These are phyloP conservation scores for Oxycera nigricornis DNA, from an alignment of 2,888 invertebrate species.

Conservation along the genomic window DNA sequence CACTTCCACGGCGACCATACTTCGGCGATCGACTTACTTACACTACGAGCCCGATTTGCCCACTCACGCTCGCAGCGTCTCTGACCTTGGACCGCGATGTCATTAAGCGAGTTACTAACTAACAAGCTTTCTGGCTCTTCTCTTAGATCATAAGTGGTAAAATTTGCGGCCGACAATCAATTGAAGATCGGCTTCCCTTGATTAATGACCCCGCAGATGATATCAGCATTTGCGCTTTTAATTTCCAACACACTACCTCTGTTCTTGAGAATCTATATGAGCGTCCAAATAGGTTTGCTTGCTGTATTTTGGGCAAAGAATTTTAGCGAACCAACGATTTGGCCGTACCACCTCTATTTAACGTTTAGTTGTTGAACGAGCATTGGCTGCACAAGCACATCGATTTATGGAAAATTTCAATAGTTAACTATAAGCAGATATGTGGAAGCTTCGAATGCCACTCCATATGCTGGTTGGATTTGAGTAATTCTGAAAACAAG, in stretches of 20 bases:
- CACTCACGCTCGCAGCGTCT: not conserved
- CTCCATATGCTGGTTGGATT: too few species aligned
- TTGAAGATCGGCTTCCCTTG: slow-evolving; percentile 30
- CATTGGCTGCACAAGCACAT: too few species aligned
- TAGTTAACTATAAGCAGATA: too few species aligned
- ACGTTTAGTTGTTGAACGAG: too few species aligned
- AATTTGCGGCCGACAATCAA: not conserved
- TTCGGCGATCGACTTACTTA: not conserved
- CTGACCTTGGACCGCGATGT: slow-evolving; percentile 18
- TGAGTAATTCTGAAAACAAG: too few species aligned
- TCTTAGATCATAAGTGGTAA: not conserved
- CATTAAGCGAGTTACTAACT: not conserved
- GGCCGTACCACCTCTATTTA: too few species aligned
- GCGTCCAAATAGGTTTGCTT: too few species aligned
- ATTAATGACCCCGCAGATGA: slow-evolving; percentile 10
- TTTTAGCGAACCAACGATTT: too few species aligned
- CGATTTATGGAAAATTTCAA: too few species aligned
- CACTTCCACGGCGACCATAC: not conserved
- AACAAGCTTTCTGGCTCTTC: not conserved
- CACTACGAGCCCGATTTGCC: not conserved
- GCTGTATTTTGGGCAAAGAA: too few species aligned
- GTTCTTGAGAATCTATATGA: too few species aligned
- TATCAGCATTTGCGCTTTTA: slow-evolving; percentile 13
- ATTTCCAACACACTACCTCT: not conserved
- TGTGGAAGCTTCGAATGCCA: too few species aligned